Conservation (phyloP, 2,113 vertebrate genomes). For the cattle (Bos taurus) region DNA sequence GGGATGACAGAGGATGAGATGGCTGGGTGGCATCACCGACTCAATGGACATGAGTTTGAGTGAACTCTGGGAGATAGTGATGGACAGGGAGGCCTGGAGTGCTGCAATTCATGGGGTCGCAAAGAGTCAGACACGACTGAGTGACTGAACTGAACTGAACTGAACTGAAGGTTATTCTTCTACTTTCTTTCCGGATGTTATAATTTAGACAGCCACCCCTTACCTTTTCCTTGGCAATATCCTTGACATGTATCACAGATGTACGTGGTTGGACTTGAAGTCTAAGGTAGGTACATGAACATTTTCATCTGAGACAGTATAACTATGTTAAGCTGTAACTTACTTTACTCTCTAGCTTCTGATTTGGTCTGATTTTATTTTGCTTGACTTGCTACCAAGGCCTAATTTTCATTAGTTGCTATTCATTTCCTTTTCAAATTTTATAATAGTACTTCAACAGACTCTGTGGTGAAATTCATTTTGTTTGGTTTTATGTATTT, state of each 20-base stretch:
- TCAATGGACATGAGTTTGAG: no score
- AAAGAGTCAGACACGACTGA: no score
- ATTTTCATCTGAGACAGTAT: neutral
- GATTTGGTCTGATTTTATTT: neutral
- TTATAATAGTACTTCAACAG: neutral
- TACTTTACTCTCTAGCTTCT: neutral
- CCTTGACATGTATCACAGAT: neutral
- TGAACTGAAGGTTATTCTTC: neutral
- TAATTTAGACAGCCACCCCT: neutral
- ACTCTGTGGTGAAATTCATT: neutral
- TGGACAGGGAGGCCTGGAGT: no score
- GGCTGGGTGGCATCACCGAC: no score
- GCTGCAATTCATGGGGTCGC: no score
- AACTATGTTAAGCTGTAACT: neutral
- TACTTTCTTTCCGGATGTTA: neutral
- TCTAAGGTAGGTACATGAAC: neutral
- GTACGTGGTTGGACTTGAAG: neutral
- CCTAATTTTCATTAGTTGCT: neutral
- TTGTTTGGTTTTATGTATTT: conserved; percentile 5
- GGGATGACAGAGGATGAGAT: no score
- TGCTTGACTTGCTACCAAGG: neutral
- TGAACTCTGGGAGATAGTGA: no score
- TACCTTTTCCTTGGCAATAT: neutral
- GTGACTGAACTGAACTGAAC: no score
- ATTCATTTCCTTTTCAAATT: conserved; percentile 40